Conservation (phyloP, 2,888 invertebrate genomes). For the Nemoura dubitans region DNA sequence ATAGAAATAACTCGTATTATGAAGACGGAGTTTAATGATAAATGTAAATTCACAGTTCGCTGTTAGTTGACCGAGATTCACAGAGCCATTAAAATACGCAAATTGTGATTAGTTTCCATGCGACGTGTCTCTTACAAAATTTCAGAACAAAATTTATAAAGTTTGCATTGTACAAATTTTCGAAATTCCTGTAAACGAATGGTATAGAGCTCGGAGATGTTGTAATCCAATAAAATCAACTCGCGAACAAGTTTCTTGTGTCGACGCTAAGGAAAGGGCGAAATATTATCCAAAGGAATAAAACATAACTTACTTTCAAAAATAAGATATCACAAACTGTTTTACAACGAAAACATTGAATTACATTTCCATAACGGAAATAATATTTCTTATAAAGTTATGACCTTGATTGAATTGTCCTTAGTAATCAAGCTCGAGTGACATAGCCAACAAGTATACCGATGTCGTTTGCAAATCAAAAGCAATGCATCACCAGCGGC, state of each 20-base stretch:
- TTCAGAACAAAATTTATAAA: constrained; percentile 3
- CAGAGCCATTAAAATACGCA: background rate
- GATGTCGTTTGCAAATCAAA: background rate
- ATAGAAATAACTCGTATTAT: background rate
- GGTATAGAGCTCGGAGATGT: background rate
- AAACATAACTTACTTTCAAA: background rate
- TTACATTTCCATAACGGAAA: background rate
- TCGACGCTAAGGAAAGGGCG: background rate
- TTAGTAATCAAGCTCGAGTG: background rate
- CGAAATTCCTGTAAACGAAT: background rate
- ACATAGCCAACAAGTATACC: background rate
- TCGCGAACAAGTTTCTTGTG: background rate
- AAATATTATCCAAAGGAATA: background rate
- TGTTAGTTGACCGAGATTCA: background rate
- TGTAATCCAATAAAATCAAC: constrained; percentile 7
- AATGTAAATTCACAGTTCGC: background rate
- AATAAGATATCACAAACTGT: background rate
- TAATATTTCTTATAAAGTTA: background rate
- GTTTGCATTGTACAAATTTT: background rate
- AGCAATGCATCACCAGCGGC: background rate
- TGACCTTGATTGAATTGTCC: background rate
- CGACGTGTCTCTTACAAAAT: background rate
- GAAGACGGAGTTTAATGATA: background rate
- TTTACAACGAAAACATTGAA: background rate
- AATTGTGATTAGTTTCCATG: background rate